Conservation (phyloP, 2,113 vertebrate species). For the Tachycineta bicolor region DNA sequence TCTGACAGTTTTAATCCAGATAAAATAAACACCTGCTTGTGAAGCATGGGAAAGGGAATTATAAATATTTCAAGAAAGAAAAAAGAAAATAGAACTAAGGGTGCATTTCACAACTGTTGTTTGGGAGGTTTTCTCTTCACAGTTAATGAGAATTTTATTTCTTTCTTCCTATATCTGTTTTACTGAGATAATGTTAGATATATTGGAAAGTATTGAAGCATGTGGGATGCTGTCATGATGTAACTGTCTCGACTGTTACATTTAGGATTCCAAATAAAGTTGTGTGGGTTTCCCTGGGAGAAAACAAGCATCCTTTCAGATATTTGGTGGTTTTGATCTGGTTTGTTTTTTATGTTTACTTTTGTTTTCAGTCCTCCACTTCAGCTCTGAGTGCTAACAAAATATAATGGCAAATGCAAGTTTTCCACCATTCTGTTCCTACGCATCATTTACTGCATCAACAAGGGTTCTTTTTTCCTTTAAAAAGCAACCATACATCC, state of each 20-base stretch:
- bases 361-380: not conserved
- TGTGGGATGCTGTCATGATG: not conserved
- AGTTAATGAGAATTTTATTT: not conserved
- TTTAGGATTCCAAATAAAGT: not conserved
- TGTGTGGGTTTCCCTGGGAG: not conserved
- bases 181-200: not conserved
- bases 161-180: not conserved
- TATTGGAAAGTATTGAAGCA: not conserved
- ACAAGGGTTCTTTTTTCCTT: not conserved
- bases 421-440: not conserved
- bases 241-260: rapidly evolving
- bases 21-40: not conserved
- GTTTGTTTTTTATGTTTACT: not conserved
- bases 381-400: not conserved
- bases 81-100: not conserved
- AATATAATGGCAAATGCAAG: not conserved
- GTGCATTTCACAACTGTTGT: not conserved
- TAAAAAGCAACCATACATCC: not conserved
- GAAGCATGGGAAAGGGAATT: not conserved
- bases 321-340: not conserved
- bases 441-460: not conserved
- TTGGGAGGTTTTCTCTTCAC: not conserved
- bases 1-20: not conserved
- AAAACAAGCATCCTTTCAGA: not conserved
- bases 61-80: not conserved